Conservation (phyloP, 2,113 vertebrate species). For the Malaclemys terrapin region DNA sequence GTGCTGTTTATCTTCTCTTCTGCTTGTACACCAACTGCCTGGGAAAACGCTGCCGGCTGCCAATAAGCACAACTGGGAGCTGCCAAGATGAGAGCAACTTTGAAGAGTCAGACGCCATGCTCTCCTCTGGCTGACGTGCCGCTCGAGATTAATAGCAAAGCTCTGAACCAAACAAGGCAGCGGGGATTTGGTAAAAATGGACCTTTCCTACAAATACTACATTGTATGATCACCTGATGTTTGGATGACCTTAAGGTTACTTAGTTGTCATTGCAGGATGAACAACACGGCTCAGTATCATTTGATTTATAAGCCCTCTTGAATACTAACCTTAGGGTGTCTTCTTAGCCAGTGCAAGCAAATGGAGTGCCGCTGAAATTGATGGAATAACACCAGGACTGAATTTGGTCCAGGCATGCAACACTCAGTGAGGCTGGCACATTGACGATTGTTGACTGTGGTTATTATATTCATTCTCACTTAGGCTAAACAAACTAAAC, state of each 20-base stretch:
- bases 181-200: neutral
- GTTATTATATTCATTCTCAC: neutral
- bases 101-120: neutral
- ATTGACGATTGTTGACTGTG: neutral
- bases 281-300: neutral
- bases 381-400: neutral
- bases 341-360: neutral
- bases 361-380: accelerated
- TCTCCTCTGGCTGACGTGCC: constrained; percentile 5
- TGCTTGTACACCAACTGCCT: constrained; percentile 33
- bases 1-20: constrained; percentile 34
- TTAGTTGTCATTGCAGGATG: neutral
- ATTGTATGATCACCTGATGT: neutral
- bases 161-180: neutral
- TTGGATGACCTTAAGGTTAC: neutral
- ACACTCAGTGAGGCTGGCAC: neutral
- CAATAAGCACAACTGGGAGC: constrained; percentile 58
- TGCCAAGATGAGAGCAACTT: constrained; percentile 13
- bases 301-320: neutral
- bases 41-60: constrained; percentile 40
- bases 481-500: neutral
- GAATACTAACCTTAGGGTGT: neutral
- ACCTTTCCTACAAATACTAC: neutral
- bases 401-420: neutral
- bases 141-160: constrained; percentile 21